Evolutionary conservation across 2,888 invertebrate genomes (phyloP).

Genomic region (Tipula unca): DNA sequence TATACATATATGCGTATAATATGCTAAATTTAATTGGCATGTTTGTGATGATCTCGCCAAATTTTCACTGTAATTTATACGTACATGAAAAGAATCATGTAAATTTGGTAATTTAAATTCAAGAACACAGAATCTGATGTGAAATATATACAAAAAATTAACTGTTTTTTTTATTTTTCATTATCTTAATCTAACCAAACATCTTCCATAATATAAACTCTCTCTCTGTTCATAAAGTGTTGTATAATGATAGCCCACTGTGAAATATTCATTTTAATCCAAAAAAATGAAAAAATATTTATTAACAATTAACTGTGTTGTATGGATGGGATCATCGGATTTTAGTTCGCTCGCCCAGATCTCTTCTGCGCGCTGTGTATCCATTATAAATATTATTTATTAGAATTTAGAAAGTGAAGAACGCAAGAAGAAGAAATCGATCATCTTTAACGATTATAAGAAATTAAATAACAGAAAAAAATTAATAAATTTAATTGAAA

Average conservation of each 20-base stretch:
- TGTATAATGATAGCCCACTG: slow-evolving; percentile 14
- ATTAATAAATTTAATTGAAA: not conserved
- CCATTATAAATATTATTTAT: not conserved
- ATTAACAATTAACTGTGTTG: not conserved
- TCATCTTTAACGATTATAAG: not conserved
- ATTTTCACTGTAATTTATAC: not conserved
- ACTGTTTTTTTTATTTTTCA: not conserved
- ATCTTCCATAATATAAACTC: not conserved
- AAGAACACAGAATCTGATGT: not conserved
- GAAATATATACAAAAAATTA: not conserved
- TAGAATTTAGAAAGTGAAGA: not conserved
- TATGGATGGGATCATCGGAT: not conserved
- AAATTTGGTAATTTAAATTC: not conserved
- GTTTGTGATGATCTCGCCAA: not conserved
- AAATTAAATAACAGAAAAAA: not conserved
- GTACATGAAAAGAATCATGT: not conserved
- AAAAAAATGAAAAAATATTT: not conserved
- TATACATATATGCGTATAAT: no score
- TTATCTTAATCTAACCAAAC: not conserved
- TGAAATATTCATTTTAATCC: not conserved
- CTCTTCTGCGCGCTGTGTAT: not conserved
- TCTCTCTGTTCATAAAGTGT: not conserved
- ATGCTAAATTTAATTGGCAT: not conserved
- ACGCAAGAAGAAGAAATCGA: not conserved
- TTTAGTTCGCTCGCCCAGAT: not conserved